A percentile compares a stretch with the other conserved stretches of the same genome.
phyloP scores from a whole-genome alignment of 37 sponge, comb jelly and placozoan species.

The Halisarca cf. caerulea region DNA sequence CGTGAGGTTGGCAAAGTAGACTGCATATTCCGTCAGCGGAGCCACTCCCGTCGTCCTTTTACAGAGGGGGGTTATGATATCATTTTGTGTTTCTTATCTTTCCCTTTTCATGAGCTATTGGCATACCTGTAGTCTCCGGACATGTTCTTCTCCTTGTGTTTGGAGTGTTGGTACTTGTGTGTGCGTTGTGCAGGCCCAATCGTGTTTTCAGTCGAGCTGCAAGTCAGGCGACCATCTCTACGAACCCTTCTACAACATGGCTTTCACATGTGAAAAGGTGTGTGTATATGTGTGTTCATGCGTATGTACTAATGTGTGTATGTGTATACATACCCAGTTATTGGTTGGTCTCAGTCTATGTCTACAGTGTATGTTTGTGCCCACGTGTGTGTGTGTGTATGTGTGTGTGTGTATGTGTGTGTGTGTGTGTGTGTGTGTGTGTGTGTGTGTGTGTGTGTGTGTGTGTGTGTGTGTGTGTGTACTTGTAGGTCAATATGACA shows the following conservation, averaged over 20 bases:
- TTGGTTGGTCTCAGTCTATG: no score
- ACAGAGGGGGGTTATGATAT: no score
- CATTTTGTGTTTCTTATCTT: no score
- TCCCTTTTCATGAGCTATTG: no score
- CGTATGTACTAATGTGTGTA: background rate
- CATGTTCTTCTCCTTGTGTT: no score
- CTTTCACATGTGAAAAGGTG: conserved; percentile 78
- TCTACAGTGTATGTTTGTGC: no score
- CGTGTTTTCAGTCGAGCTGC: conserved; percentile 83
- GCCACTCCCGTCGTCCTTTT: no score
- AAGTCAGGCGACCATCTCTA: conserved; percentile 75
- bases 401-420: background rate
- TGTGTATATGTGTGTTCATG: background rate
- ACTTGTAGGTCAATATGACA: background rate
- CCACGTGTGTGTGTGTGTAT: background rate
- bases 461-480: background rate
- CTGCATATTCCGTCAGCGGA: no score
- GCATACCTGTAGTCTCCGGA: no score
- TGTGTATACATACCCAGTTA: background rate
- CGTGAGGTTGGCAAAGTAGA: no score
- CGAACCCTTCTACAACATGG: conserved; percentile 93
- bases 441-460: background rate
- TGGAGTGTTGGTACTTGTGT: no score
- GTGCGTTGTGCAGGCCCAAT: conserved; percentile 88
- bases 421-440: background rate